Conservation (phyloP, 2,888 invertebrate genomes). For the Camptogramma bilineatum region DNA sequence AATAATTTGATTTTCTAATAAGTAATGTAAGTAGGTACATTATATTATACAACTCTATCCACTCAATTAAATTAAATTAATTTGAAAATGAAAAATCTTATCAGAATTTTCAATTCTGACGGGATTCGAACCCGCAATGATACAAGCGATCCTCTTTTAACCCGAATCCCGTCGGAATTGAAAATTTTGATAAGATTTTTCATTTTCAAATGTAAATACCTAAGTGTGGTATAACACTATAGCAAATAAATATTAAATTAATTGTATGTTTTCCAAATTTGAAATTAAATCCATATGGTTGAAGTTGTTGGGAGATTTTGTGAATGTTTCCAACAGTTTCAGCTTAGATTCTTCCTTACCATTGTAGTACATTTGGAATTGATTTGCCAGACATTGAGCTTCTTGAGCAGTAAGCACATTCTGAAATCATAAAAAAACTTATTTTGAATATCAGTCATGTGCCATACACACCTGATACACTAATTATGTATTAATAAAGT, state of each 20-base stretch:
- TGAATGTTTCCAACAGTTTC: slow-evolving; percentile 88
- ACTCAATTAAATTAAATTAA: slow-evolving; percentile 46
- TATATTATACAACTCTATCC: too few relatives aligned
- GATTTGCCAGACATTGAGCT: slow-evolving; percentile 94
- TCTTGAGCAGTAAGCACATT: slow-evolving; percentile 91
- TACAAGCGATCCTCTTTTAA: too few relatives aligned
- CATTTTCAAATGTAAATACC: too few relatives aligned
- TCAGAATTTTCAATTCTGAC: too few relatives aligned
- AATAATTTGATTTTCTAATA: not conserved
- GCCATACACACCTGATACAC: too few relatives aligned
- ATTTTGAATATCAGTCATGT: not conserved
- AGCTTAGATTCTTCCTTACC: slow-evolving; percentile 87
- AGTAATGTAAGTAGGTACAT: too few relatives aligned
- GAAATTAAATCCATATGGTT: slow-evolving; percentile 93
- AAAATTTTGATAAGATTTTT: too few relatives aligned
- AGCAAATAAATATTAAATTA: slow-evolving; percentile 58
- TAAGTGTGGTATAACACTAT: too few relatives aligned
- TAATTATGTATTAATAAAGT: too few relatives aligned
- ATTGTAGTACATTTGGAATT: slow-evolving; percentile 93
- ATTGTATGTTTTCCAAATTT: slow-evolving; percentile 88
- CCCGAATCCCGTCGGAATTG: too few relatives aligned
- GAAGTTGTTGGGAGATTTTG: slow-evolving; percentile 89
- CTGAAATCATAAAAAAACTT: slow-evolving; percentile 49
- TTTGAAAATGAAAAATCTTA: too few relatives aligned
- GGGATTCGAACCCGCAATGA: too few relatives aligned